Evolutionary conservation across 2,888 invertebrate species (phyloP).

Genomic region (Rhagium mordax): DNA sequence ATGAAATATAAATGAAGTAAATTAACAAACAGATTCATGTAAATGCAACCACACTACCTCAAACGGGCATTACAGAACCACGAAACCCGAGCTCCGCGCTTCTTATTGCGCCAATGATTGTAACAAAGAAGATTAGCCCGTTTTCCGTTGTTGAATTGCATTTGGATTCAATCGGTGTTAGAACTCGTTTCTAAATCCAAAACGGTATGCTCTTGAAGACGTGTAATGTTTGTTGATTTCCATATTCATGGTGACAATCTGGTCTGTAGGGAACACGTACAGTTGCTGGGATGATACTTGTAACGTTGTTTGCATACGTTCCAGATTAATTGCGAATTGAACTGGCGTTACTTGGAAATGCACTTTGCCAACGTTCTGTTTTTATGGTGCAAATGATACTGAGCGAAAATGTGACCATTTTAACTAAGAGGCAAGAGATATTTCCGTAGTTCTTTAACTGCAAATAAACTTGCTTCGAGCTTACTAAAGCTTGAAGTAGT

Average conservation of each 20-base stretch:
- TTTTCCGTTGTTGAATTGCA: slow-evolving; percentile 17
- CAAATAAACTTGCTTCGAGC: no score
- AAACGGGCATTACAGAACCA: background rate
- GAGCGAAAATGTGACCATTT: background rate
- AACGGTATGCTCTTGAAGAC: slow-evolving; percentile 32
- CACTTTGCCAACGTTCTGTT: background rate
- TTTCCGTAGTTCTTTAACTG: background rate
- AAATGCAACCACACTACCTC: background rate
- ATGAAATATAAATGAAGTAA: background rate
- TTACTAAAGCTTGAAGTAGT: no score
- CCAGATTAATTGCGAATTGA: slow-evolving; percentile 38
- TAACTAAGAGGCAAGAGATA: background rate
- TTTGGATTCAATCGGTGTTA: slow-evolving; percentile 38
- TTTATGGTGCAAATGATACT: background rate
- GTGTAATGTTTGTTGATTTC: slow-evolving; percentile 41
- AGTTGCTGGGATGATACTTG: slow-evolving; percentile 8
- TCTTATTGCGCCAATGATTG: background rate
- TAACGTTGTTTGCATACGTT: slow-evolving; percentile 32
- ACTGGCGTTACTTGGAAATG: background rate
- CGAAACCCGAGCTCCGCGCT: background rate
- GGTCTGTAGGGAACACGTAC: slow-evolving; percentile 35
- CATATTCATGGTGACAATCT: slow-evolving; percentile 40
- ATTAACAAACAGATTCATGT: background rate
- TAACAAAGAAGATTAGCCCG: slow-evolving; percentile 11
- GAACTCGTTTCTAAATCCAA: slow-evolving; percentile 20